A percentile compares a stretch with the other conserved stretches of the same genome.
Evolutionary conservation across 2,113 vertebrate genomes (phyloP).

Genomic region (Triplophysa siluroides): DNA sequence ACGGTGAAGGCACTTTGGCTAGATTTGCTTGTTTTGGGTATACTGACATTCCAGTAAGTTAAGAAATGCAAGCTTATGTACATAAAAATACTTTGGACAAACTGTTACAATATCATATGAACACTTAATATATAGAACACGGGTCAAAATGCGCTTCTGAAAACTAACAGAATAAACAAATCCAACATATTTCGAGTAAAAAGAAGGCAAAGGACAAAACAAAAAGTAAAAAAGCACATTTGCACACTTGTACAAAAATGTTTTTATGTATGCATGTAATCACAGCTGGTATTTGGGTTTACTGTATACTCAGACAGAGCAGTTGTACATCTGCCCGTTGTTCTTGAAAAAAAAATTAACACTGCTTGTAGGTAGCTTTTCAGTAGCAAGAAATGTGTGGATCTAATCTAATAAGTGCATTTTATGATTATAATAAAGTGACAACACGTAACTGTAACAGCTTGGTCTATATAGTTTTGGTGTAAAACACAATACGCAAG

Average conservation of each 20-base stretch:
- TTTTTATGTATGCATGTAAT: slow-evolving; percentile 30
- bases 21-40: slow-evolving; percentile 26
- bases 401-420: slow-evolving; percentile 59
- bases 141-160: slow-evolving; percentile 10
- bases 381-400: slow-evolving; percentile 14
- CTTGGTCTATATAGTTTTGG: slow-evolving; percentile 65
- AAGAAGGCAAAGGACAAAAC: not conserved
- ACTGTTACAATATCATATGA: slow-evolving; percentile 7
- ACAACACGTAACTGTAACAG: slow-evolving; percentile 56
- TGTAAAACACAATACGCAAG: slow-evolving; percentile 63
- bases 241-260: slow-evolving; percentile 44
- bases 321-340: slow-evolving; percentile 53
- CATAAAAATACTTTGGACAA: slow-evolving; percentile 28
- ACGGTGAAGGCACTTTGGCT: slow-evolving; percentile 61
- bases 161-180: not conserved
- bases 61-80: not conserved
- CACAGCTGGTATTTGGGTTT: not conserved
- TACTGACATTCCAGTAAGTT: slow-evolving; percentile 5
- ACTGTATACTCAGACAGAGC: not conserved
- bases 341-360: slow-evolving; percentile 57
- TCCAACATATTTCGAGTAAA: not conserved
- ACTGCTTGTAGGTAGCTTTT: slow-evolving; percentile 46
- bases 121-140: not conserved
- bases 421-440: slow-evolving; percentile 58
- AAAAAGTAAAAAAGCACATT: slow-evolving; percentile 19